These are phyloP conservation scores for Diadophis punctatus DNA, from an alignment of 2,113 vertebrate species.

Conservation along the genomic window DNA sequence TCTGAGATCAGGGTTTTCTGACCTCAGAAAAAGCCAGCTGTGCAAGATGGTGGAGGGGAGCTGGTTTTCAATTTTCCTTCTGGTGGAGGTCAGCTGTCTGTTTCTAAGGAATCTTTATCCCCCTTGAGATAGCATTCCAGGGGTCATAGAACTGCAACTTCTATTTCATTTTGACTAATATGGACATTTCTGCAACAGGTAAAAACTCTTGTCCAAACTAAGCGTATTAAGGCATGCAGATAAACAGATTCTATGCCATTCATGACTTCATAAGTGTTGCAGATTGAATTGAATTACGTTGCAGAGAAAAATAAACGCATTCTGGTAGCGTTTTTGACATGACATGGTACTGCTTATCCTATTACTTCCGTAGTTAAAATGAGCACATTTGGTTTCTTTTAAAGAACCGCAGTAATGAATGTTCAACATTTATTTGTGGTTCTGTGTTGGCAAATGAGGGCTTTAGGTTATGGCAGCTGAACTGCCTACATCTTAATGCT, in stretches of 20 bases:
- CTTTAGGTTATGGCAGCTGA: neutral
- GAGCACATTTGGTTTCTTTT: neutral
- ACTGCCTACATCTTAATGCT: neutral
- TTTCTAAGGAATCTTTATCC: neutral
- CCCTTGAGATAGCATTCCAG: neutral
- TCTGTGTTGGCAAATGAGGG: neutral
- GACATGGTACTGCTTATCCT: neutral
- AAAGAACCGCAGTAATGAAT: neutral
- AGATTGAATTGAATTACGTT: neutral
- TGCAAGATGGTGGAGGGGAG: neutral
- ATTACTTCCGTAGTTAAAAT: neutral
- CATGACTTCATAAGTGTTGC: neutral
- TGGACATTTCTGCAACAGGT: neutral
- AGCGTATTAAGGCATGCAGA: neutral
- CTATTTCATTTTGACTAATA: neutral
- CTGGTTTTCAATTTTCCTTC: neutral
- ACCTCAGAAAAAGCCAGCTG: neutral
- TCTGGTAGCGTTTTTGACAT: neutral
- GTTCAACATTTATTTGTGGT: neutral
- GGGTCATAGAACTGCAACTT: neutral
- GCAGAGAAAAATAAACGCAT: neutral
- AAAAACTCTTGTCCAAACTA: neutral
- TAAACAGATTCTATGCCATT: neutral
- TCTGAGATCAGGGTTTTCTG: neutral
- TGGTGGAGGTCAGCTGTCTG: neutral